A percentile compares a stretch with the other conserved stretches of the same genome.
Evolutionary conservation across 2,888 invertebrate species (phyloP).

Genomic region (Apeira syringaria): DNA sequence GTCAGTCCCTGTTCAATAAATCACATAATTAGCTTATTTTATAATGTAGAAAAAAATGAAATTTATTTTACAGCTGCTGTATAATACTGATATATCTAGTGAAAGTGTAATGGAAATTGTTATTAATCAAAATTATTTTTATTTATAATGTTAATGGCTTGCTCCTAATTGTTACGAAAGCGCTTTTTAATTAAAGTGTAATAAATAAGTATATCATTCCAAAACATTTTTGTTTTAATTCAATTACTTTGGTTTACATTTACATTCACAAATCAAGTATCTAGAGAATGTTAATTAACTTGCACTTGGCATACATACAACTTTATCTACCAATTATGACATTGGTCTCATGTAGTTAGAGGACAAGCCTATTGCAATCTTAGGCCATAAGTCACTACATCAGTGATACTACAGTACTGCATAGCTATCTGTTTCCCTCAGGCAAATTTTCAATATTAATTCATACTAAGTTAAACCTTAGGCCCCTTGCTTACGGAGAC

Average conservation of each 20-base stretch:
- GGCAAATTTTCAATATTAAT: too few species aligned
- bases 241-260: conserved; percentile 31
- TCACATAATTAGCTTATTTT: conserved; percentile 40
- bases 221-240: conserved; percentile 42
- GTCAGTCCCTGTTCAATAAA: conserved; percentile 44
- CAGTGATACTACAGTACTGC: too few species aligned
- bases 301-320: too few species aligned
- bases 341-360: too few species aligned
- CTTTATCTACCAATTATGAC: too few species aligned
- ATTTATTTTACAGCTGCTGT: conserved; percentile 34
- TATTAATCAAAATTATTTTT: conserved; percentile 56
- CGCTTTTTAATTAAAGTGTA: conserved; percentile 47
- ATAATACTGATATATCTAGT: conserved; percentile 44
- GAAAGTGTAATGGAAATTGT: conserved; percentile 44
- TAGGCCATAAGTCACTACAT: too few species aligned
- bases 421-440: too few species aligned
- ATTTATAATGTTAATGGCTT: conserved; percentile 43
- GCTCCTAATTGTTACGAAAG: conserved; percentile 39
- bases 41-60: conserved; percentile 32
- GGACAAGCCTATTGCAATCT: too few species aligned
- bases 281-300: too few species aligned
- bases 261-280: not conserved
- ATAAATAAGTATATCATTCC: conserved; percentile 68
- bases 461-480: too few species aligned
- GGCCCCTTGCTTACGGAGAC: too few species aligned